phyloP scores from a whole-genome alignment of 2,888 invertebrate species.

The Neuroscelio doddi region DNA sequence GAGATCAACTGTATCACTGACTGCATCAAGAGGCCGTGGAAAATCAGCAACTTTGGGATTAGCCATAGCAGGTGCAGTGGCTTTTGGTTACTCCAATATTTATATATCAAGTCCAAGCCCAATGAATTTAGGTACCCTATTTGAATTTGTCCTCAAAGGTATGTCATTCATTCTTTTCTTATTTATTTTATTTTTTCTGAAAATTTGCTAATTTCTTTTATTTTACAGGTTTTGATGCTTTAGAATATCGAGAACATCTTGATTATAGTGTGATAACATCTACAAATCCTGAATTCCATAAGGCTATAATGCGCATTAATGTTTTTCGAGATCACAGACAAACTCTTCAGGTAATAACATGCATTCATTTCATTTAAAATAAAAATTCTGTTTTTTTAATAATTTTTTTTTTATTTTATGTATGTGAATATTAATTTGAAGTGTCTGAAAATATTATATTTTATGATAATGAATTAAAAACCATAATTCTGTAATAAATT shows the following conservation, averaged over 20 bases:
- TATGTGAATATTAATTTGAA: too few species aligned
- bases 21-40: constrained; percentile 96
- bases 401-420: too few species aligned
- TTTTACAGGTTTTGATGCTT: constrained; percentile 84
- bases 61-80: constrained; percentile 89
- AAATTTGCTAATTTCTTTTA: constrained; percentile 74
- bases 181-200: constrained; percentile 73
- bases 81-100: constrained; percentile 91
- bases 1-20: constrained; percentile 93
- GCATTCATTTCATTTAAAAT: too few species aligned
- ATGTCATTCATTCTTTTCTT: constrained; percentile 87
- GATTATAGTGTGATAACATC: constrained; percentile 97
- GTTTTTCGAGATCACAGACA: constrained; percentile 92
- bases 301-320: constrained; percentile 94
- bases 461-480: neutral
- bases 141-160: constrained; percentile 96
- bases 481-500: too few species aligned
- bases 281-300: constrained; percentile 96
- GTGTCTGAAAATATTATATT: too few species aligned
- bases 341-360: constrained; percentile 91
- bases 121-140: constrained; percentile 97
- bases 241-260: constrained; percentile 95
- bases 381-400: neutral
- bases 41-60: constrained; percentile 98
- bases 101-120: constrained; percentile 99